Evolutionary conservation across 2,888 invertebrate species (phyloP).

Genomic region (Megalurothrips usitatus): DNA sequence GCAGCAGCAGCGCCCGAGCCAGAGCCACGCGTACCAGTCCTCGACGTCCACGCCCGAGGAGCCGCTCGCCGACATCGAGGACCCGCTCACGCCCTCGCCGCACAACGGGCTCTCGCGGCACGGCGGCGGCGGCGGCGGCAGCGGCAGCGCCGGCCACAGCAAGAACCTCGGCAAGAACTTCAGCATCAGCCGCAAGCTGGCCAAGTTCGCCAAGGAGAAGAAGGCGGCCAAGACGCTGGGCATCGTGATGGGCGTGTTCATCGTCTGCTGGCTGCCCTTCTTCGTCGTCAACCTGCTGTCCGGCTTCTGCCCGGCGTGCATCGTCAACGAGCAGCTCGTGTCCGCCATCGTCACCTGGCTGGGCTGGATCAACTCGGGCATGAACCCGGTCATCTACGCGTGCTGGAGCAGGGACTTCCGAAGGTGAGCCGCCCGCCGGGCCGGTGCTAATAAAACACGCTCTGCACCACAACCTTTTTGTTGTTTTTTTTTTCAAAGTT

Average conservation of each 20-base stretch:
- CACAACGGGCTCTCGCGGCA: constrained; percentile 69
- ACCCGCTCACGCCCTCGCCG: constrained; percentile 61
- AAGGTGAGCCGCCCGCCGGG: constrained; percentile 48
- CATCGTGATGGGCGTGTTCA: constrained; percentile 95
- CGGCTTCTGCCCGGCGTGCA: constrained; percentile 83
- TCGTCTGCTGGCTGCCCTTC: constrained; percentile 96
- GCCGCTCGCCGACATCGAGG: constrained; percentile 54
- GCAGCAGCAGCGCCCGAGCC: constrained; percentile 36
- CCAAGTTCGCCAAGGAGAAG: constrained; percentile 94
- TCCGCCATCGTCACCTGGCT: constrained; percentile 89
- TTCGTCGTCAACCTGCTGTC: constrained; percentile 91
- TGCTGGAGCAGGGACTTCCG: constrained; percentile 96
- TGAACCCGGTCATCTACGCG: constrained; percentile 98
- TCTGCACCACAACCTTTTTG: too few relatives aligned
- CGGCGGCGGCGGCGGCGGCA: constrained; percentile 60
- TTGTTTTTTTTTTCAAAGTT: too few relatives aligned
- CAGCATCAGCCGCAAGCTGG: constrained; percentile 85
- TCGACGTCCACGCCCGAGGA: constrained; percentile 45
- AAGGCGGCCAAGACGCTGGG: constrained; percentile 96
- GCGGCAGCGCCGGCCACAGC: constrained; percentile 59
- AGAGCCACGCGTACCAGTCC: constrained; percentile 44
- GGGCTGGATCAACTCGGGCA: constrained; percentile 92
- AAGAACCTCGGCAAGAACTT: constrained; percentile 80
- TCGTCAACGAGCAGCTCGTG: constrained; percentile 81
- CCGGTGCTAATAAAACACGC: too few relatives aligned